Percentiles rank a stretch among this genome's conserved stretches.
Conservation (phyloP, 30 jellyfish, hydroid and myxozoan genomes). For the Chrysaora quinquecirrha region DNA sequence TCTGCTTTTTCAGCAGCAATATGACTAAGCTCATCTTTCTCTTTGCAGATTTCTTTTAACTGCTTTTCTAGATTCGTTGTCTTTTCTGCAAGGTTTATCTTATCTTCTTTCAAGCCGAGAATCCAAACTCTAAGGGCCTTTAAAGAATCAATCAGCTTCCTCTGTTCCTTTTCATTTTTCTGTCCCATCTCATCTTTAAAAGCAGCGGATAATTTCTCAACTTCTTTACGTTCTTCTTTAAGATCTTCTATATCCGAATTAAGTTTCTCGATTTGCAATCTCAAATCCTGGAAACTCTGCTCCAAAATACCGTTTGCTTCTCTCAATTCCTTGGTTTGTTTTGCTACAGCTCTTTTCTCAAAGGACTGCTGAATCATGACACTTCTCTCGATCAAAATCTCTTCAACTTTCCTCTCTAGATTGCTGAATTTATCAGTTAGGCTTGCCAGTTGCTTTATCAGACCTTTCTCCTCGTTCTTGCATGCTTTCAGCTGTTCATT, state of each 20-base stretch:
- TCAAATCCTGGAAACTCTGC: constrained; percentile 77
- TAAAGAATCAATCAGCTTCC: constrained; percentile 31
- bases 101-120: constrained; percentile 75
- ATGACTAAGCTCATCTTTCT: constrained; percentile 67
- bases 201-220: constrained; percentile 52
- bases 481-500: constrained; percentile 78
- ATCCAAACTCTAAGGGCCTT: constrained; percentile 61
- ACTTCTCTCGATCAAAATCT: constrained; percentile 69
- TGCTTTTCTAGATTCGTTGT: constrained; percentile 62
- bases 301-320: constrained; percentile 70
- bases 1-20: constrained; percentile 67
- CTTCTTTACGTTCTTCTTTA: constrained; percentile 83
- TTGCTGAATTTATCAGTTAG: constrained; percentile 65
- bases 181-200: constrained; percentile 25
- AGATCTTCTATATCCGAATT: constrained; percentile 75
- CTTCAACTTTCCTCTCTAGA: constrained; percentile 77
- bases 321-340: constrained; percentile 74
- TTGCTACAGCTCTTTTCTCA: constrained; percentile 50
- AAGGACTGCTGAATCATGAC: constrained; percentile 59
- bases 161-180: constrained; percentile 21
- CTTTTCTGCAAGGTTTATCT: constrained; percentile 68
- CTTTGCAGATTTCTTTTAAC: constrained; percentile 60
- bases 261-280: constrained; percentile 77
- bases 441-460: constrained; percentile 64
- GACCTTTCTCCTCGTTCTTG: constrained; percentile 79